Conservation (phyloP, 2,113 vertebrate species). For the Arvicanthis niloticus region DNA sequence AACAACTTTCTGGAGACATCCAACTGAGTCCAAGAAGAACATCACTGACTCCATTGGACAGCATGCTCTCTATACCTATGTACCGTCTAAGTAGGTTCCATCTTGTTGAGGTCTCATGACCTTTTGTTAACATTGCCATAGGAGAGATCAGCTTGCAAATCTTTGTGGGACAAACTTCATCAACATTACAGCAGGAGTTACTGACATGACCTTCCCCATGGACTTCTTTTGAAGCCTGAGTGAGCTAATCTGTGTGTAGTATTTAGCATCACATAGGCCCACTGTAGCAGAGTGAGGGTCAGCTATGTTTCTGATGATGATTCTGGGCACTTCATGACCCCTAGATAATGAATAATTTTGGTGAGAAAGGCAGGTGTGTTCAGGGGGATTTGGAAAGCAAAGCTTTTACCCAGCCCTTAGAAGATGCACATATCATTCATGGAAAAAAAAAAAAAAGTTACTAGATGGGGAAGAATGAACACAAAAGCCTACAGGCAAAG, state of each 20-base stretch:
- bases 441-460: background rate
- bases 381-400: background rate
- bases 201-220: background rate
- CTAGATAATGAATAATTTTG: slow-evolving; percentile 35
- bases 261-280: background rate
- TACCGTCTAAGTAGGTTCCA: background rate
- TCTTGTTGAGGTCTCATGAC: background rate
- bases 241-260: slow-evolving; percentile 6
- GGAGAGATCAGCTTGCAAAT: background rate
- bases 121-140: background rate
- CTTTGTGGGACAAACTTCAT: background rate
- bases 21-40: background rate
- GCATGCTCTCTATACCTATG: too few relatives aligned
- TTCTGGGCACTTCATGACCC: background rate
- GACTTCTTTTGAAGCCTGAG: slow-evolving; percentile 44
- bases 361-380: background rate
- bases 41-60: background rate
- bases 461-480: slow-evolving; percentile 1
- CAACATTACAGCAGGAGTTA: background rate
- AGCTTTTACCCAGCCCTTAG: background rate
- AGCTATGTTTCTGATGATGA: slow-evolving; percentile 3
- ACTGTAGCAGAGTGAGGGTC: slow-evolving; percentile 28
- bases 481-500: background rate
- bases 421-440: background rate
- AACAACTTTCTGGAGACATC: background rate